Evolutionary conservation across 1,140 invertebrate genomes (phyloP).

Genomic region (Zaprionus capensis): DNA sequence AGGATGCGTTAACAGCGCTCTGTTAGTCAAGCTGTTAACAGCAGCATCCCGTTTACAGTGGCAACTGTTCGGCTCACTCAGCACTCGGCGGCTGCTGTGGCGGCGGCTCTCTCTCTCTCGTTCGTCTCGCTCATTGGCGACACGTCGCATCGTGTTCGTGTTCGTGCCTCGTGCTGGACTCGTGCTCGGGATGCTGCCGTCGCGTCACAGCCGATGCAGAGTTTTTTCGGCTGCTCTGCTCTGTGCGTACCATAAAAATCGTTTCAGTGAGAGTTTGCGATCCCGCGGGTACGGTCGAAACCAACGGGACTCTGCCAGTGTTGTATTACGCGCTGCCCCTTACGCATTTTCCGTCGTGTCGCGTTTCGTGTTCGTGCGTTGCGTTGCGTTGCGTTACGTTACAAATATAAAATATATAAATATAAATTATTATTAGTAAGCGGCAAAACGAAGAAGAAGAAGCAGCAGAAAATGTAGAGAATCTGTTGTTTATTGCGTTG

Average conservation of each 20-base stretch:
- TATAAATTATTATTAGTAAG: conserved; percentile 31
- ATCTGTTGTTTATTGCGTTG: conserved; percentile 10
- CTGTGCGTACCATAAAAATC: conserved; percentile 82
- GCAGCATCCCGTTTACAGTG: conserved; percentile 22
- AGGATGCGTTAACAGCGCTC: conserved; percentile 13
- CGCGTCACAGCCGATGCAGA: conserved; percentile 12
- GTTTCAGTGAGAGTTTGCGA: conserved; percentile 84
- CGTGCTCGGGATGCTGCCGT: conserved; percentile 41
- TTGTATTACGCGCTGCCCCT: conserved; percentile 41
- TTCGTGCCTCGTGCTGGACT: background rate
- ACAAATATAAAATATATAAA: conserved; percentile 26
- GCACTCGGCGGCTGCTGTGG: conserved; percentile 8
- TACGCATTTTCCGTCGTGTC: conserved; percentile 39
- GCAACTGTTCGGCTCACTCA: conserved; percentile 31
- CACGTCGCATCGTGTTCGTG: conserved; percentile 23
- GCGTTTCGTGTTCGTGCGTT: conserved; percentile 36
- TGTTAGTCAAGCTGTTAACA: background rate
- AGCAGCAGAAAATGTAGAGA: conserved; percentile 23
- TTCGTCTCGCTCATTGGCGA: conserved; percentile 36
- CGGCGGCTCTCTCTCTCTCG: conserved; percentile 26
- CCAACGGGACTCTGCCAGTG: conserved; percentile 65
- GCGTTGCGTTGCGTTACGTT: conserved; percentile 28
- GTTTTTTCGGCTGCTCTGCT: conserved; percentile 46
- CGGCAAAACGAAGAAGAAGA: background rate
- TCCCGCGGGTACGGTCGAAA: conserved; percentile 84